A percentile compares a stretch with the other conserved stretches of the same genome.
Evolutionary conservation across 2,888 invertebrate genomes (phyloP).

Genomic region (Drosophila anomalata): DNA sequence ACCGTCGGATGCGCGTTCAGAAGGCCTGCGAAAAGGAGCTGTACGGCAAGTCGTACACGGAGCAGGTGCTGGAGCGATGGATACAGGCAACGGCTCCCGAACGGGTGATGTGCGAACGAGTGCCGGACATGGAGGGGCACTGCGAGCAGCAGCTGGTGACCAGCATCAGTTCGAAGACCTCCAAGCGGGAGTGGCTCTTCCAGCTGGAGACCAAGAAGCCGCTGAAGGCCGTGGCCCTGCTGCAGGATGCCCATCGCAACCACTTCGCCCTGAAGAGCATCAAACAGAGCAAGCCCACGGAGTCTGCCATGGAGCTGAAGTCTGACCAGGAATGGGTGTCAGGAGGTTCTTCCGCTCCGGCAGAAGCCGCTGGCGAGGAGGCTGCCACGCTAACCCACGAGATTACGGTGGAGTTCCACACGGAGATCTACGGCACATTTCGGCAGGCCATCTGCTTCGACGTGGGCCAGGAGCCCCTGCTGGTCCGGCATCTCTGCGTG

Average conservation of each 20-base stretch:
- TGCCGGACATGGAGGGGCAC: slow-evolving; percentile 86
- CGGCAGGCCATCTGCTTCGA: slow-evolving; percentile 91
- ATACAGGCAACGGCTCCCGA: slow-evolving; percentile 87
- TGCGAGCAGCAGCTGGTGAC: slow-evolving; percentile 86
- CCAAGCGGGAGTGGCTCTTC: slow-evolving; percentile 87
- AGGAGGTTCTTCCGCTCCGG: slow-evolving; percentile 39
- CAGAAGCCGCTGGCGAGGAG: slow-evolving; percentile 25
- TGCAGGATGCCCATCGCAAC: slow-evolving; percentile 89
- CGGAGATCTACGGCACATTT: slow-evolving; percentile 91
- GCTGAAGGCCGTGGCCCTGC: slow-evolving; percentile 87
- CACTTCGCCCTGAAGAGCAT: slow-evolving; percentile 87
- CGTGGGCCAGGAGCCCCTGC: slow-evolving; percentile 87
- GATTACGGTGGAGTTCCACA: slow-evolving; percentile 86
- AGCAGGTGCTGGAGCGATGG: slow-evolving; percentile 88
- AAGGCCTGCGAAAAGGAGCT: slow-evolving; percentile 88
- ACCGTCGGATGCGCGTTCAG: slow-evolving; percentile 87
- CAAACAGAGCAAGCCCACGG: slow-evolving; percentile 62
- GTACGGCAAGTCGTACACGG: slow-evolving; percentile 86
- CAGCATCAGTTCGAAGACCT: slow-evolving; percentile 87
- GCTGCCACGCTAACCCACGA: slow-evolving; percentile 82
- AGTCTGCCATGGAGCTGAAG: slow-evolving; percentile 81
- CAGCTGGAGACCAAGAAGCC: slow-evolving; percentile 85
- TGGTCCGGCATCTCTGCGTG: slow-evolving; percentile 89
- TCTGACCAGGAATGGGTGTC: slow-evolving; percentile 86
- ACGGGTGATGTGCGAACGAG: slow-evolving; percentile 86